phyloP scores from a whole-genome alignment of 2,113 vertebrate species.

The Nicator chloris region DNA sequence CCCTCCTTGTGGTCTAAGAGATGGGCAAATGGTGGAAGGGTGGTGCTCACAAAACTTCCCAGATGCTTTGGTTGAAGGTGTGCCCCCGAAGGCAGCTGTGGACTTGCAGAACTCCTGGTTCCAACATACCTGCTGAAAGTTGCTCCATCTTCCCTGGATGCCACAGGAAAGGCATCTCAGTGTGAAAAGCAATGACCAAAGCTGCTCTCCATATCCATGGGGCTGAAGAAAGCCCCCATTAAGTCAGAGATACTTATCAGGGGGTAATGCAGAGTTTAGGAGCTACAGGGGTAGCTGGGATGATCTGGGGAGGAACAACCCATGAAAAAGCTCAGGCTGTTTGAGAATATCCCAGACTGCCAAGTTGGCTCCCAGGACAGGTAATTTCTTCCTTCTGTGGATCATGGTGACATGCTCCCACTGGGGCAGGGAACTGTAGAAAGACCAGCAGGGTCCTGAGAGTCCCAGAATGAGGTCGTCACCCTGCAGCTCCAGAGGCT shows the following conservation, averaged over 20 bases:
- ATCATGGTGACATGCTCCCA: accelerated
- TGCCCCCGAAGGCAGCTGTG: background rate
- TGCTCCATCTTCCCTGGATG: background rate
- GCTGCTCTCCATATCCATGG: accelerated
- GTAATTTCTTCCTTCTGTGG: background rate
- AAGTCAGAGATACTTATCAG: background rate
- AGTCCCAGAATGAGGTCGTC: background rate
- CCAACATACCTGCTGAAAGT: accelerated
- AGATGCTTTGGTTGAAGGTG: background rate
- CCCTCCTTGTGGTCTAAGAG: background rate
- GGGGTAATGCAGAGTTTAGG: background rate
- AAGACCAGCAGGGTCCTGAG: accelerated
- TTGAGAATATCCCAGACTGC: background rate
- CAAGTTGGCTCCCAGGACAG: background rate
- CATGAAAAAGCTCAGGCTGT: background rate
- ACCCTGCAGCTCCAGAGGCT: background rate
- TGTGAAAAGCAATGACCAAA: background rate
- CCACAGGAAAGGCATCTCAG: background rate
- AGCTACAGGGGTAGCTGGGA: background rate
- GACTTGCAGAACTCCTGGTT: background rate
- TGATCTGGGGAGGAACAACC: background rate
- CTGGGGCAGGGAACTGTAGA: background rate
- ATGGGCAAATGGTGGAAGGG: background rate
- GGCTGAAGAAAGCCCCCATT: background rate
- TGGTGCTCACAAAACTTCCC: background rate